These are phyloP conservation scores for Pseudorhiza aurosa DNA, from an alignment of 30 jellyfish, hydroid and myxozoan genomes.

Conservation along the genomic window DNA sequence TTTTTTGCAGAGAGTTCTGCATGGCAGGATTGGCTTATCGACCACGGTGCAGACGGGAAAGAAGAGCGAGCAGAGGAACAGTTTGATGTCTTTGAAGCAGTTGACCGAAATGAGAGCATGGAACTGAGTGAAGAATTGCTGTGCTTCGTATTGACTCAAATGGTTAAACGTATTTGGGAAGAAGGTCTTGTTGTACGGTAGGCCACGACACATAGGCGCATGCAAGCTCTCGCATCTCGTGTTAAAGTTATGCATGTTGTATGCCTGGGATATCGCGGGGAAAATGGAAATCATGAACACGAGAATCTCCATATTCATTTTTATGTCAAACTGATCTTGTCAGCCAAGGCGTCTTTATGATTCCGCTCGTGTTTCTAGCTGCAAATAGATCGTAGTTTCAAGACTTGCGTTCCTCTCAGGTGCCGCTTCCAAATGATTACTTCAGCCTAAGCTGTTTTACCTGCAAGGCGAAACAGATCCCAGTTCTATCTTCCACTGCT, in stretches of 20 bases:
- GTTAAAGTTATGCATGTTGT: not conserved
- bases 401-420: too few relatives aligned
- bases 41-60: constrained; percentile 71
- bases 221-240: constrained; percentile 53
- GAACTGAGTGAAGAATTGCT: constrained; percentile 15
- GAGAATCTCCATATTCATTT: not conserved
- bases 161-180: constrained; percentile 63
- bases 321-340: too few relatives aligned
- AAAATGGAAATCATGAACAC: not conserved
- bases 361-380: too few relatives aligned
- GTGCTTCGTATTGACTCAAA: constrained; percentile 57
- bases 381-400: too few relatives aligned
- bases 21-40: constrained; percentile 61
- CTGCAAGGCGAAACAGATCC: too few relatives aligned
- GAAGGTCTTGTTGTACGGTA: constrained; percentile 59
- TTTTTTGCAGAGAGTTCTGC: constrained; percentile 61
- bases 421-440: too few relatives aligned
- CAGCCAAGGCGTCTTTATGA: too few relatives aligned
- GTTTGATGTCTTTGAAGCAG: constrained; percentile 66
- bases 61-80: constrained; percentile 62
- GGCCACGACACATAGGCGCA: constrained; percentile 26
- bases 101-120: constrained; percentile 34
- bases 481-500: too few relatives aligned
- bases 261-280: not conserved
- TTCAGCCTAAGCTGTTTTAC: too few relatives aligned